These are phyloP conservation scores for Gisinianus flammeolus DNA, from an alignment of 2,888 invertebrate genomes.

Conservation along the genomic window DNA sequence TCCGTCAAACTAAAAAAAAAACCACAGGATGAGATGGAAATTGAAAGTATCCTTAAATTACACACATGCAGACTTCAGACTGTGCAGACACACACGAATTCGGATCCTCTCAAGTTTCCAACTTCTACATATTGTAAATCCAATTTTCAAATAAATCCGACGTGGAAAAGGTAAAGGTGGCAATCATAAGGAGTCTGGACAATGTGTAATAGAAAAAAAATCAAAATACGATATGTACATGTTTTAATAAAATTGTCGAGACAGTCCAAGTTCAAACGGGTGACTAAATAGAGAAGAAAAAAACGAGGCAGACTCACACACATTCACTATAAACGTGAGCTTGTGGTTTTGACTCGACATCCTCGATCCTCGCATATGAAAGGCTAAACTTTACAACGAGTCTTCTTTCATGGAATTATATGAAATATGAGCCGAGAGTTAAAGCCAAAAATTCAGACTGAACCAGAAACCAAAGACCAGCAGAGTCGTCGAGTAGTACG, in stretches of 20 bases:
- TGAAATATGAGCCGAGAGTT: conserved; percentile 34
- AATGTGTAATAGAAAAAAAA: background rate
- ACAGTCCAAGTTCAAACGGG: background rate
- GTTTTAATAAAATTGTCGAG: conserved; percentile 31
- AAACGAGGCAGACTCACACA: conserved; percentile 5
- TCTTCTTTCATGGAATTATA: conserved; percentile 24
- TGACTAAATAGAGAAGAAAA: background rate
- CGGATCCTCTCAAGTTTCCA: conserved; percentile 21
- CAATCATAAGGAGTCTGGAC: background rate
- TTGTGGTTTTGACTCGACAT: conserved; percentile 22
- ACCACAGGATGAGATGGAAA: no score
- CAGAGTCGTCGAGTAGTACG: no score
- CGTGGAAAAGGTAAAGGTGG: conserved; percentile 20
- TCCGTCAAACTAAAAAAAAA: no score
- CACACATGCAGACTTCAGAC: no score
- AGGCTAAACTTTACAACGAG: conserved; percentile 21
- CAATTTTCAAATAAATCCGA: conserved; percentile 33
- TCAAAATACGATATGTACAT: conserved; percentile 35
- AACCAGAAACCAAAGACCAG: background rate
- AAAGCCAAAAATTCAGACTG: conserved; percentile 23
- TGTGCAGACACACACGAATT: no score
- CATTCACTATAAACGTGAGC: no score
- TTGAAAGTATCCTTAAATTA: background rate
- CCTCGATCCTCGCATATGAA: background rate
- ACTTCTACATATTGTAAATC: conserved; percentile 29